These are phyloP conservation scores for Tribolium freemani DNA, from an alignment of 2,888 invertebrate species.

Conservation along the genomic window DNA sequence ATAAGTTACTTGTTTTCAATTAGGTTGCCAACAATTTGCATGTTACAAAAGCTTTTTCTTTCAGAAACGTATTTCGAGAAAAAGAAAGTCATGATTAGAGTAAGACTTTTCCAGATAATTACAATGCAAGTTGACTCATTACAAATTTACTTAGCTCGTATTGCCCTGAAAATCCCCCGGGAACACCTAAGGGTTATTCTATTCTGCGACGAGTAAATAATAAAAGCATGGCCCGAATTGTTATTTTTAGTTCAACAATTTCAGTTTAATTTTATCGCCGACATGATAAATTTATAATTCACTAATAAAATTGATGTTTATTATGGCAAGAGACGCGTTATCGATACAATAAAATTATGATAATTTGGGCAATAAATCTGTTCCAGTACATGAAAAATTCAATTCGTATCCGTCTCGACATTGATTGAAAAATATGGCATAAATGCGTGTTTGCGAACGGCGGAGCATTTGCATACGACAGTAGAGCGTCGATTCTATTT, in stretches of 20 bases:
- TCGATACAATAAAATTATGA: conserved; percentile 5
- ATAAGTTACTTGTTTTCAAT: background rate
- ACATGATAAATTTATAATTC: background rate
- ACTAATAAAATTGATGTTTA: conserved; percentile 1
- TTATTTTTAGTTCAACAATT: background rate
- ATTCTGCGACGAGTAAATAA: background rate
- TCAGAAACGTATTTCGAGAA: background rate
- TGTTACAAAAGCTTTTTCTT: background rate
- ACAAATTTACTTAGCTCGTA: background rate
- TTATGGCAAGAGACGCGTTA: background rate
- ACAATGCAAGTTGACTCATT: background rate
- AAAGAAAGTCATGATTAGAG: background rate
- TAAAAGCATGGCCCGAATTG: background rate
- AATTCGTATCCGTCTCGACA: conserved; percentile 8
- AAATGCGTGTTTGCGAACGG: conserved; percentile 19
- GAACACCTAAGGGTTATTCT: background rate
- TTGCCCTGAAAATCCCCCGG: background rate
- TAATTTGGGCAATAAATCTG: background rate
- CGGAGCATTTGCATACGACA: conserved; percentile 12
- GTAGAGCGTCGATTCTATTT: conserved; percentile 7
- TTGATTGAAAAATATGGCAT: conserved; percentile 28
- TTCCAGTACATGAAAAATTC: conserved; percentile 9
- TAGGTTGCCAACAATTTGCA: background rate
- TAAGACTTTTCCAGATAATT: background rate
- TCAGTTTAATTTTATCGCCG: background rate